phyloP scores from a whole-genome alignment of 1,140 invertebrate genomes.

The Hesperophylax magnus region DNA sequence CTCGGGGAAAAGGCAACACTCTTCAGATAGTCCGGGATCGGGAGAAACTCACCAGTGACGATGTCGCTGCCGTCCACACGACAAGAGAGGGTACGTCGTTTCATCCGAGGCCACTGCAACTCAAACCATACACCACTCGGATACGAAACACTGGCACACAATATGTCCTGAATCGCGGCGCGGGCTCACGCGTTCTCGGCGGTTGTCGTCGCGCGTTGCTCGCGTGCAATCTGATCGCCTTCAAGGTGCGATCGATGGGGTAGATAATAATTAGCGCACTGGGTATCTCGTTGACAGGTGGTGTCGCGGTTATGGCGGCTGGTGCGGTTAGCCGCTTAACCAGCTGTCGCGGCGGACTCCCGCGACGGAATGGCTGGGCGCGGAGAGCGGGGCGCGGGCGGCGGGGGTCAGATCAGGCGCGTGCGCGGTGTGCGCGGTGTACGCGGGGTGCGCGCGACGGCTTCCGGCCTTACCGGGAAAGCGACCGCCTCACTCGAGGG shows the following conservation, averaged over 20 bases:
- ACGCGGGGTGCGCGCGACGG: background rate
- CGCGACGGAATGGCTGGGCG: constrained; percentile 35
- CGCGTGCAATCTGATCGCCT: background rate
- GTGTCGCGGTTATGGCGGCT: constrained; percentile 10
- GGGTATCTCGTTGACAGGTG: constrained; percentile 27
- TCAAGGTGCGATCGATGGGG: constrained; percentile 19
- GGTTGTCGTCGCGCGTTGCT: background rate
- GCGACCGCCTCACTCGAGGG: background rate
- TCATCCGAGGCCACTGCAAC: constrained; percentile 47
- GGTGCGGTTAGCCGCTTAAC: constrained; percentile 30
- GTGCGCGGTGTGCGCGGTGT: background rate
- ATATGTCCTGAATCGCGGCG: constrained; percentile 21
- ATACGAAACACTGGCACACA: constrained; percentile 34
- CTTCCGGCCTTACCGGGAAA: constrained; percentile 14
- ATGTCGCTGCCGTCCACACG: constrained; percentile 27
- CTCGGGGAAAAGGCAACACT: no score
- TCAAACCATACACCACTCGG: constrained; percentile 49
- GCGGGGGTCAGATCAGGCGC: background rate
- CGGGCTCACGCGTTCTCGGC: background rate
- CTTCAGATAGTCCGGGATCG: background rate
- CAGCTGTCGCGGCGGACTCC: constrained; percentile 46
- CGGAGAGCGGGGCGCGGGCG: background rate
- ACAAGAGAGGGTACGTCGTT: constrained; percentile 36
- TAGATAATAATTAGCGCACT: background rate
- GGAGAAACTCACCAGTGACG: constrained; percentile 36